phyloP scores from a whole-genome alignment of 1,140 invertebrate species.

The Rhagoletis zephyria region DNA sequence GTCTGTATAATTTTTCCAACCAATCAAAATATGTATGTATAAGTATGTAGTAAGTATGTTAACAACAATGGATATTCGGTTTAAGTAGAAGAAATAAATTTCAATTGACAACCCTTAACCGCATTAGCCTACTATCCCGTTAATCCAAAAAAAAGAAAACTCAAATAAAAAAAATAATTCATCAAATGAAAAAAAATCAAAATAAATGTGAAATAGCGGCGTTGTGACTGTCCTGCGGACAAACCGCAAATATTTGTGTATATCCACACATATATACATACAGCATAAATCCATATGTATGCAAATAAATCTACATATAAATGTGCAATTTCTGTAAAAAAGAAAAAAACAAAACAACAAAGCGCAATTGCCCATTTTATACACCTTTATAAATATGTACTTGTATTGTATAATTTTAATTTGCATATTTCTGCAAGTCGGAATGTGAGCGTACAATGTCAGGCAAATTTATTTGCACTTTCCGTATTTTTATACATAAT shows the following conservation, averaged over 20 bases:
- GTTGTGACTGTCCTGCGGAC: background rate
- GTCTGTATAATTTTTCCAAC: no score
- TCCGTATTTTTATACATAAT: background rate
- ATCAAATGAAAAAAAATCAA: background rate
- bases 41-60: no score
- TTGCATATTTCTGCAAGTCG: conserved; percentile 14
- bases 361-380: no score
- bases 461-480: background rate
- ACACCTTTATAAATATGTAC: background rate
- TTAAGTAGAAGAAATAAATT: background rate
- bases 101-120: conserved; percentile 3
- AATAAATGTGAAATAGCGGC: background rate
- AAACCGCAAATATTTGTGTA: conserved; percentile 16
- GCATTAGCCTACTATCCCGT: background rate
- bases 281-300: background rate
- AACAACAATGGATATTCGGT: no score
- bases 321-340: background rate
- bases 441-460: background rate
- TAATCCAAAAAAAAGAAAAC: background rate
- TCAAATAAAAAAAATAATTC: background rate
- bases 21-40: no score
- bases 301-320: background rate
- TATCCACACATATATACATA: background rate
- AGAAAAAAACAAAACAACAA: no score
- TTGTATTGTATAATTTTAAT: background rate